These are phyloP conservation scores for Andrena cerasifolii DNA, from an alignment of 1,140 invertebrate species.

Conservation along the genomic window DNA sequence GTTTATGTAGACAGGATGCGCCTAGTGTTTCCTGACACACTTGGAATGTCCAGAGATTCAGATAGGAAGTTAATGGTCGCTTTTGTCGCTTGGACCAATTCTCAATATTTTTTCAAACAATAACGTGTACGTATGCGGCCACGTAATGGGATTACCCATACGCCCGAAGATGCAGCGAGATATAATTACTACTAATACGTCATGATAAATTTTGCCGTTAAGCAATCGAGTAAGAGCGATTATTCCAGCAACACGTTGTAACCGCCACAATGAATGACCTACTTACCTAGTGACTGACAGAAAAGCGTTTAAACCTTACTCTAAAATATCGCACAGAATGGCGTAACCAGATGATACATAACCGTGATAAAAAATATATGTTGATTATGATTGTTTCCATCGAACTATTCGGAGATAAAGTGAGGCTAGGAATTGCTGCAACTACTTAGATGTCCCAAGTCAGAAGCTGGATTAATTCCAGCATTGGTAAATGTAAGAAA, in stretches of 20 bases:
- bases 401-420: too few relatives aligned
- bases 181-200: background rate
- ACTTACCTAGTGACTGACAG: conserved; percentile 13
- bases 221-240: background rate
- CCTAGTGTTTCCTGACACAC: conserved; percentile 50
- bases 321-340: background rate
- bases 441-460: background rate
- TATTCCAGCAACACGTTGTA: background rate
- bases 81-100: conserved; percentile 35
- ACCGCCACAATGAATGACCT: conserved; percentile 36
- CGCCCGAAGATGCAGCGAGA: background rate
- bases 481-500: background rate
- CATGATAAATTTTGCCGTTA: background rate
- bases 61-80: conserved; percentile 41
- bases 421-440: too few relatives aligned
- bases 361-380: too few relatives aligned
- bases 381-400: too few relatives aligned
- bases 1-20: conserved; percentile 68
- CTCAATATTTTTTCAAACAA: conserved; percentile 35
- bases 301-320: background rate
- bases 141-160: background rate
- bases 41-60: conserved; percentile 38
- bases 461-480: background rate
- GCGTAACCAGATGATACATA: too few relatives aligned
- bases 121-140: background rate